Evolutionary conservation across 2,113 vertebrate species (phyloP), one percentile per base, ranked within the genome.

Genomic region (Natator depressus): DNA sequence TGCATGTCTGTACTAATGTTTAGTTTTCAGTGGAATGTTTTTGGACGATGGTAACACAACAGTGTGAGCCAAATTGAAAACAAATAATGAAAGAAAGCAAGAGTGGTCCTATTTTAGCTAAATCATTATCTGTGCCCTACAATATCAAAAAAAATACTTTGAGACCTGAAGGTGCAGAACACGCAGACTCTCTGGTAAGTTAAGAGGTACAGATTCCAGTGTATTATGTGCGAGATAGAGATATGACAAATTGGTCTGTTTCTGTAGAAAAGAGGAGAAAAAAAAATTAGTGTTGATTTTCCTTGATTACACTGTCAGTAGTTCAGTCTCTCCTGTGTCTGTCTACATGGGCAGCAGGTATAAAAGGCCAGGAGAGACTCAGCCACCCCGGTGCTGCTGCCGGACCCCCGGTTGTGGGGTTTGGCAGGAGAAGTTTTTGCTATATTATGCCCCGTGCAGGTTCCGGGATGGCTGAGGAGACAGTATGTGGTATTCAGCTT

Each of bases 131-230:
- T 31, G 62, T 51, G 25, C 3, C 59, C 11, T 5, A 38, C 13
- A 80, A 79, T 0, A 2, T n/a, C 72, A 95, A 78, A 78, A 78
- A 59, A 81, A 89, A 31, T 72, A 35, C 5, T 93, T 91, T 6
- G 46, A 65, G 72, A 99, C 99, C 99, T 99, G 99, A 87, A 99
- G 98, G 90, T 99, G 99, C 92, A 99, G 98, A 87, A 98, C 98
- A 46, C 98, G 98, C 49, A 99, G 98, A 5, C 96, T 99, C 92
- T 99, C 99, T 0, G 99, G 99, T 95, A 99, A 98, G 38, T 98
- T 95, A 89, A 91, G 96, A 46, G 99, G 99, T 91, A 99, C 99
- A 5, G 99, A 98, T 91, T 99, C 99, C 95, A 99, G 97, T 85
- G 98, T 97, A 1, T 99, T 99, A 92, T 99, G 96, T 69, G 98